phyloP scores from a whole-genome alignment of 2,113 vertebrate species.

The Xiphorhynchus elegans region DNA sequence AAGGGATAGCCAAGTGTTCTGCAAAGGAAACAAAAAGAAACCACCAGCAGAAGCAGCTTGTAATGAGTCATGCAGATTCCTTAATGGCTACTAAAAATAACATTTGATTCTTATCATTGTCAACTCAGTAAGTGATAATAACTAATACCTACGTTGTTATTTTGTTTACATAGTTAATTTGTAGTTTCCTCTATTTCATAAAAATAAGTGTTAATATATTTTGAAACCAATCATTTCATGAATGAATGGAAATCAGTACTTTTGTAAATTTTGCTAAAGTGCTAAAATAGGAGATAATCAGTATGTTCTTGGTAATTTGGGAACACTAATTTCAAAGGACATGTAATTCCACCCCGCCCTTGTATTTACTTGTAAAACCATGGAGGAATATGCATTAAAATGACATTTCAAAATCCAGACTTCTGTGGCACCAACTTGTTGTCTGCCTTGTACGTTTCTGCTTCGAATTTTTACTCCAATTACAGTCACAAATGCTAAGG shows the following conservation, averaged over 20 bases:
- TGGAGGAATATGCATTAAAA: background rate
- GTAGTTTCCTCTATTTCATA: background rate
- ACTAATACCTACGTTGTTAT: background rate
- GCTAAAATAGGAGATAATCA: background rate
- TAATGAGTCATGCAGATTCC: background rate
- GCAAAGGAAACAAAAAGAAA: conserved; percentile 34
- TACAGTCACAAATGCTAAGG: background rate
- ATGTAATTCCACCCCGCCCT: background rate
- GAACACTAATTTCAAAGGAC: background rate
- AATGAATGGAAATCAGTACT: conserved; percentile 2
- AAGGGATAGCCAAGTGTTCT: background rate
- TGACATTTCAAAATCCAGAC: background rate
- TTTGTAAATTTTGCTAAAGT: background rate
- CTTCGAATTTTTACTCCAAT: background rate
- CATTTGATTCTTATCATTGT: background rate
- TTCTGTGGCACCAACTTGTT: background rate
- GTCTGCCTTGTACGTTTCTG: background rate
- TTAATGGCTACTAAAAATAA: conserved; percentile 17
- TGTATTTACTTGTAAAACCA: background rate
- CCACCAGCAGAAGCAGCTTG: background rate
- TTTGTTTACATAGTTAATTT: conserved; percentile 21
- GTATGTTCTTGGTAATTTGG: background rate
- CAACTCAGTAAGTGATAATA: conserved; percentile 12
- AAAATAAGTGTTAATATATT: background rate
- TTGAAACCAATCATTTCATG: background rate